Base-by-base conservation (phyloP, 1,140 invertebrate genomes). In the Liolophura sinensis region DNA sequence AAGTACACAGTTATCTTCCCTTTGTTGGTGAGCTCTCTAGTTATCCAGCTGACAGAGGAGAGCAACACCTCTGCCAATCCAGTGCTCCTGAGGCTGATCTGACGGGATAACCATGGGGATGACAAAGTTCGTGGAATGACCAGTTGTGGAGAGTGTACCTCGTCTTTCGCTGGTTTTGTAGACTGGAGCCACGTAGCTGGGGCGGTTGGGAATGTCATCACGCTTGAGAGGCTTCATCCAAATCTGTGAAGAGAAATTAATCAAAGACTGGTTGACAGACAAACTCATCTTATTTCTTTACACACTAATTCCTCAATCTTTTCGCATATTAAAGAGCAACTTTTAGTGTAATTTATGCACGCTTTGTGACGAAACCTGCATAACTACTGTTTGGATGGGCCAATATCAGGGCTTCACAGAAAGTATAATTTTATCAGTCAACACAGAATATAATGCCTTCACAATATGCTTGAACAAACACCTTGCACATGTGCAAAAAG, bases 151-250 rank as follows among this genome's bases (percentile, higher is more conserved):
- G 15, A 85, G 75, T 6, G 75, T 76, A 46, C 84, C 84, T 62
- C 82, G 87, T 75, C 93, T 87, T 52, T 91, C 92, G 72, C 90
- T 93, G 0, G 93, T 96, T 84, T 94, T 94, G 81, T 96, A 96
- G 1, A 96, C 88, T 0, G 94, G 94, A 78, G 92, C 93, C 65
- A 89, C 87, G 73, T 95, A 96, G 7, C 77, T 73, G 6, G 58
- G 55, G 24, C 73, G 73, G 18, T 77, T 70, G 14, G 69, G 70
- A 49, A 84, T 70, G 31, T 81, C 78, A n/a, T 73, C 67, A 46
- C 65, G 75, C 72, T 83, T 83, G 22, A 69, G 68, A 25, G 82
- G 81, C 61, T 79, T 80, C 54, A 80, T 62, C 78, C 81, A 82
- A 60, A 84, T 80, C 81, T 84, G 65, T 24, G 65, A 67, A 51